Evolutionary conservation across 2,797 vertebrate genomes (phyloP).

Genomic region (Cygnus olor): DNA sequence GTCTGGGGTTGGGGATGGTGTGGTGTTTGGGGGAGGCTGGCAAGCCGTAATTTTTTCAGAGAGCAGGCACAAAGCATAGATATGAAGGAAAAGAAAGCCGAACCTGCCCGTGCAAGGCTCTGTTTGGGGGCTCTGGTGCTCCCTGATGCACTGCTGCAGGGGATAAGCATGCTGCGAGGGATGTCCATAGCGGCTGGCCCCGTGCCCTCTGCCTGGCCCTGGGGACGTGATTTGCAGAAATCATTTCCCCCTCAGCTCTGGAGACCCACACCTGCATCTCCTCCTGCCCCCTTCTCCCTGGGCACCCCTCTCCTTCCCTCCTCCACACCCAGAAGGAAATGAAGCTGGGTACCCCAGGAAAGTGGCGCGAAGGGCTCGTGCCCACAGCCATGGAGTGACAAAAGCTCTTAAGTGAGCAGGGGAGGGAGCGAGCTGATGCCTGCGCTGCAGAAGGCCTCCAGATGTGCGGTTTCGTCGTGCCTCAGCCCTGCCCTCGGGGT

Average conservation of each 20-base stretch:
- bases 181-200: not conserved
- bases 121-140: not conserved
- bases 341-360: not conserved
- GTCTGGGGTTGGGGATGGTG: not conserved
- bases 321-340: not conserved
- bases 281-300: not conserved
- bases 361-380: not conserved
- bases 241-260: not conserved
- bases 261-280: not conserved
- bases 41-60: not conserved
- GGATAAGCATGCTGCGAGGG: not conserved
- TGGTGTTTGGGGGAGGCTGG: not conserved
- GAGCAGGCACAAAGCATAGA: not conserved
- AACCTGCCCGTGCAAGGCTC: rapidly evolving
- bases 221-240: not conserved
- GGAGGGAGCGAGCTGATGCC: not conserved
- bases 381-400: not conserved
- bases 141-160: not conserved
- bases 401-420: not conserved
- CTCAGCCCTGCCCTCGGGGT: not conserved
- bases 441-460: slow-evolving; percentile 11
- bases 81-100: not conserved
- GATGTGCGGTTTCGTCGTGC: slow-evolving; percentile 50
- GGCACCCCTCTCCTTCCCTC: not conserved
- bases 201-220: not conserved